Evolutionary conservation across 2,888 invertebrate species (phyloP).

Genomic region (Osmoderma eremita): DNA sequence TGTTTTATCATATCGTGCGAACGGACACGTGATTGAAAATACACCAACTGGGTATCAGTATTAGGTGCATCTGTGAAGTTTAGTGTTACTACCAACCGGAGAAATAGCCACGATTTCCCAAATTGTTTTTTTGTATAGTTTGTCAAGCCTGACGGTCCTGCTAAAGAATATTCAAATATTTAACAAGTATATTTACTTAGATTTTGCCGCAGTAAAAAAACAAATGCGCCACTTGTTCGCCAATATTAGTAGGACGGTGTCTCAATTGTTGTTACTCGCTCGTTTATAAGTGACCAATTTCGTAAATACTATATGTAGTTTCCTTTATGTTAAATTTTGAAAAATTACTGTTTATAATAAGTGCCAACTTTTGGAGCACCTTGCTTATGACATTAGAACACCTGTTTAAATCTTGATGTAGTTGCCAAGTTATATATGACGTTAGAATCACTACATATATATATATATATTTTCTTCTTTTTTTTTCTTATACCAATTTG

Average conservation of each 20-base stretch:
- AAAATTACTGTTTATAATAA: conserved; percentile 30
- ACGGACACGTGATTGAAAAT: conserved; percentile 20
- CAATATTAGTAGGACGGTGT: background rate
- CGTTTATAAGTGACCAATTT: conserved; percentile 10
- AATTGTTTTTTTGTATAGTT: background rate
- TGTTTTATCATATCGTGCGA: conserved; percentile 22
- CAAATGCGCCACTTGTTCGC: no score
- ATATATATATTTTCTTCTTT: conserved; percentile 1
- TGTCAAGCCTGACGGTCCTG: background rate
- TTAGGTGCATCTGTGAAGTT: background rate
- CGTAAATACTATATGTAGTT: conserved; percentile 3
- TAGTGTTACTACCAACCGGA: background rate
- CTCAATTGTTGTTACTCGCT: conserved; percentile 1
- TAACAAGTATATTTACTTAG: background rate
- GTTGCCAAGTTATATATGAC: conserved; percentile 34
- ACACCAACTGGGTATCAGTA: conserved; percentile 13
- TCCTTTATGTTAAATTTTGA: conserved; percentile 23
- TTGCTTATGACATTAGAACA: conserved; percentile 34
- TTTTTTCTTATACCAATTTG: background rate
- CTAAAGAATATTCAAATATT: background rate
- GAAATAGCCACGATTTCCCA: background rate
- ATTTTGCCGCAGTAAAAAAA: conserved; percentile 5
- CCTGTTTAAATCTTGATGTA: conserved; percentile 33
- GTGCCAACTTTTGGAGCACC: conserved; percentile 38
- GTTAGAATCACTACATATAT: conserved; percentile 1